Conservation (phyloP, 2,888 invertebrate genomes). For the Aproaerema taeniolella region DNA sequence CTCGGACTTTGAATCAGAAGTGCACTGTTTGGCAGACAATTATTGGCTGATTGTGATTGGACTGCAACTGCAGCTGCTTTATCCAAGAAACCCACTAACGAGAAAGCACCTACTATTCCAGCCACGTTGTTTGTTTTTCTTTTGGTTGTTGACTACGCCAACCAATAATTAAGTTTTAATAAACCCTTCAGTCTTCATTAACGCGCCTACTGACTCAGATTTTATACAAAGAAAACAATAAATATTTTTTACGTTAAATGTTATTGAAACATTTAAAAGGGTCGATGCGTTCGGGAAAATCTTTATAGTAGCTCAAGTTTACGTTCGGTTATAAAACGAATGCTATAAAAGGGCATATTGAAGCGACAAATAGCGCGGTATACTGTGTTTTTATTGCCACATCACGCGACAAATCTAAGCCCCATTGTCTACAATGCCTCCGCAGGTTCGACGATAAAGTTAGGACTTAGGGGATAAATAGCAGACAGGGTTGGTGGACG, state of each 20-base stretch:
- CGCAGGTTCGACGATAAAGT: conserved; percentile 54
- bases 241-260: too few relatives aligned
- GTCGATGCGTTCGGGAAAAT: conserved; percentile 15
- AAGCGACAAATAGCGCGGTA: conserved; percentile 44
- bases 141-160: too few relatives aligned
- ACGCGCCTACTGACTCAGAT: conserved; percentile 32
- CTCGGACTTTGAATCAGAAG: too few relatives aligned
- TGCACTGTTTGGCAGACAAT: too few relatives aligned
- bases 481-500: conserved; percentile 62
- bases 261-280: conserved; percentile 22
- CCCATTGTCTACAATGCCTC: conserved; percentile 51
- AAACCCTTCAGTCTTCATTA: conserved; percentile 31
- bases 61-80: too few relatives aligned
- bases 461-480: conserved; percentile 66
- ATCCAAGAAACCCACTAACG: too few relatives aligned
- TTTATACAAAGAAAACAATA: conserved; percentile 24
- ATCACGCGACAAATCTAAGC: conserved; percentile 55
- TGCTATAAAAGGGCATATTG: conserved; percentile 39
- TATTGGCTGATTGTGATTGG: too few relatives aligned
- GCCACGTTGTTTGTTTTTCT: too few relatives aligned
- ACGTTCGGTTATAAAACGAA: conserved; percentile 36
- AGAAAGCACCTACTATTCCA: too few relatives aligned
- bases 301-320: conserved; percentile 34
- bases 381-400: conserved; percentile 49
- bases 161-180: conserved; percentile 45